A percentile compares a stretch with the other conserved stretches of the same genome.
phyloP scores from a whole-genome alignment of 2,888 invertebrate genomes.

The Xanthorhoe spadicearia region DNA sequence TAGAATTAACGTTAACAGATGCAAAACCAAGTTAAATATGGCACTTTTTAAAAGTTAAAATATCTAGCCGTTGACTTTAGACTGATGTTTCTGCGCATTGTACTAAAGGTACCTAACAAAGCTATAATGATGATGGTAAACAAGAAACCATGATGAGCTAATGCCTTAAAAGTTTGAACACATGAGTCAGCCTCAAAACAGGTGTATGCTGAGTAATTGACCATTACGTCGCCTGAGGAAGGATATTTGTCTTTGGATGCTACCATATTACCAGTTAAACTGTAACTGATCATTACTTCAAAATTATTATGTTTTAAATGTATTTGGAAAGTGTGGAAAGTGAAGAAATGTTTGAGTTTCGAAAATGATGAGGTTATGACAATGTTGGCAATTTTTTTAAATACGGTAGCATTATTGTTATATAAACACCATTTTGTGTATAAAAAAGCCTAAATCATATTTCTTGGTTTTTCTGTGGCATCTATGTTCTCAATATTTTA shows the following conservation, averaged over 20 bases:
- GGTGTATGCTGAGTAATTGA: constrained; percentile 41
- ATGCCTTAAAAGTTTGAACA: constrained; percentile 27
- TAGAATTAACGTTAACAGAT: too few species aligned
- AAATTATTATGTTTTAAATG: constrained; percentile 12
- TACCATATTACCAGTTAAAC: constrained; percentile 16
- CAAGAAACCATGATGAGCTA: constrained; percentile 39
- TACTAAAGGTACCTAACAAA: neutral
- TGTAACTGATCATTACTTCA: constrained; percentile 5
- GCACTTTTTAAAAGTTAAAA: too few species aligned
- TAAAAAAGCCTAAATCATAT: too few species aligned
- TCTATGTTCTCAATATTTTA: too few species aligned
- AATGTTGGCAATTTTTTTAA: neutral
- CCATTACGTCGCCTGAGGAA: constrained; percentile 26
- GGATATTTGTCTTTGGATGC: constrained; percentile 25
- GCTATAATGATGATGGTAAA: neutral
- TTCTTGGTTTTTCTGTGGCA: too few species aligned
- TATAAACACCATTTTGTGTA: too few species aligned
- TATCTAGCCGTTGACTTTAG: neutral
- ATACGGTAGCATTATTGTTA: too few species aligned
- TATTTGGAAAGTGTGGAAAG: neutral
- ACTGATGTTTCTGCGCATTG: neutral
- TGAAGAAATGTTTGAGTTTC: too few species aligned
- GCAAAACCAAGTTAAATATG: too few species aligned
- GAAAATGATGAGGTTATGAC: neutral
- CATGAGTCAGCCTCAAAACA: constrained; percentile 40